Conservation (phyloP, 2,113 vertebrate species). For the Aptenodytes patagonicus region DNA sequence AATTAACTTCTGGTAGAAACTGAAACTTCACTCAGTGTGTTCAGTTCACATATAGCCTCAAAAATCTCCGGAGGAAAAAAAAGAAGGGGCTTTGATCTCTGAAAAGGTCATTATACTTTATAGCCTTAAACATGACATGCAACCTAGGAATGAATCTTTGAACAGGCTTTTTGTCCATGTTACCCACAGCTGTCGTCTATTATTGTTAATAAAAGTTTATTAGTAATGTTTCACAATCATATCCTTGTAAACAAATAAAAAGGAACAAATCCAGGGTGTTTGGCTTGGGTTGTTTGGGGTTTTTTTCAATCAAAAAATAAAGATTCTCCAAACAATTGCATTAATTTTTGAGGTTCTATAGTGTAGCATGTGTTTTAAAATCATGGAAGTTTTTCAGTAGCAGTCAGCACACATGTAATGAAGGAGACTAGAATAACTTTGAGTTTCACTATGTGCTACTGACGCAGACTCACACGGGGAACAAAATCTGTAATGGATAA, state of each 20-base stretch:
- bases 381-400: neutral
- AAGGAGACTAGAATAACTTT: neutral
- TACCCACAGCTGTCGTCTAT: slow-evolving; percentile 56
- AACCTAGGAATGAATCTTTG: slow-evolving; percentile 36
- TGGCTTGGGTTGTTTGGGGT: neutral
- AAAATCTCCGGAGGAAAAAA: neutral
- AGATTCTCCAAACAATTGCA: neutral
- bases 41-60: neutral
- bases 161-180: slow-evolving; percentile 11
- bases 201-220: slow-evolving; percentile 60
- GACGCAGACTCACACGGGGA: neutral
- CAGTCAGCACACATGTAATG: neutral
- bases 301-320: neutral
- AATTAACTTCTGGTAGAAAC: neutral
- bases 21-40: neutral
- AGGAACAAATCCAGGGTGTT: neutral
- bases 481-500: slow-evolving; percentile 45
- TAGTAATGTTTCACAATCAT: slow-evolving; percentile 56
- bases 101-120: slow-evolving; percentile 36
- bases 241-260: slow-evolving; percentile 54
- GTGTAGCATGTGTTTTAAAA: neutral
- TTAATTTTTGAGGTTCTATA: neutral
- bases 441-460: slow-evolving; percentile 25
- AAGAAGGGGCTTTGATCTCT: slow-evolving; percentile 2
- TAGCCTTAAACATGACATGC: slow-evolving; percentile 36